Evolutionary conservation across 2,888 invertebrate genomes (phyloP).

Genomic region (Sepioteuthis lessoniana): DNA sequence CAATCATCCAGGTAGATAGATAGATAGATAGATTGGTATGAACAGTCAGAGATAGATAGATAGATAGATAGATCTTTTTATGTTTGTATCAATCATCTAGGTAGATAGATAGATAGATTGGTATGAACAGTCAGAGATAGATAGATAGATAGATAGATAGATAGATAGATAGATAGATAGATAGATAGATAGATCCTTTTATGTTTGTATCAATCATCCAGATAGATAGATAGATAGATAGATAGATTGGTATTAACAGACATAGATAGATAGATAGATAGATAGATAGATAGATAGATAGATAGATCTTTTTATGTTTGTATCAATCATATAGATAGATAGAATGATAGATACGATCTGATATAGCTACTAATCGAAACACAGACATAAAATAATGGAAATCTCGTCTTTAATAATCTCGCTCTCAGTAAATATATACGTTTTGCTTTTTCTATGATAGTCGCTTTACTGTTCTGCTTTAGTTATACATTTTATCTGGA

Average conservation of each 20-base stretch:
- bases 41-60: background rate
- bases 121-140: background rate
- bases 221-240: background rate
- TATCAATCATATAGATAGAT: too few relatives aligned
- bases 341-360: background rate
- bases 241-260: background rate
- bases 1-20: too few relatives aligned
- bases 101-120: background rate
- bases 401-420: background rate
- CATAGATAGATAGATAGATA: background rate
- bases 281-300: background rate
- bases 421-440: background rate
- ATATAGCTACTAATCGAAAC: background rate
- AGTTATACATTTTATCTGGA: background rate
- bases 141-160: conserved; percentile 7
- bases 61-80: conserved; percentile 24
- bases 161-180: background rate
- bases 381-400: background rate
- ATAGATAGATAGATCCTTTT: background rate
- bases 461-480: background rate
- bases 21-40: too few relatives aligned
- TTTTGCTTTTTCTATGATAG: background rate
- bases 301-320: background rate
- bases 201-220: too few relatives aligned
- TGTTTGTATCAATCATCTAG: too few relatives aligned